These are phyloP conservation scores for Aleiodes leptofemur DNA, from an alignment of 2,888 invertebrate species.

Conservation along the genomic window DNA sequence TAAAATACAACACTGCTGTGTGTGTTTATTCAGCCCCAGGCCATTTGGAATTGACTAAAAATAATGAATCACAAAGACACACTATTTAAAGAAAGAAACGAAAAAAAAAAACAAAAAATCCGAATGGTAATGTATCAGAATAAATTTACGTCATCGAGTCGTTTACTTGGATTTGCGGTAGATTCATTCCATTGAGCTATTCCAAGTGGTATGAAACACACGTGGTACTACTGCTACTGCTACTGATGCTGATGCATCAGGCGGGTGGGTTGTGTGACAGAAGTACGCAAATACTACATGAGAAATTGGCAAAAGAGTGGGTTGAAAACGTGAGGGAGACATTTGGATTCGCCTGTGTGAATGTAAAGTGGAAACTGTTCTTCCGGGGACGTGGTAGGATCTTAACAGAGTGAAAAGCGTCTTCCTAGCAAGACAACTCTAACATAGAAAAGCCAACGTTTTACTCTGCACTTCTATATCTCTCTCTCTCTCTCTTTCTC, in stretches of 20 bases:
- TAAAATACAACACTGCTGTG: too few species aligned
- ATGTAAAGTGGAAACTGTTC: constrained; percentile 53
- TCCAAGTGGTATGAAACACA: constrained; percentile 7
- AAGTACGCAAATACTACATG: not conserved
- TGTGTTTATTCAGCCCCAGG: too few species aligned
- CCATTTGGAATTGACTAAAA: too few species aligned
- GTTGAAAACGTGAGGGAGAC: constrained; percentile 11
- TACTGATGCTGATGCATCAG: constrained; percentile 8
- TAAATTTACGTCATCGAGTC: not conserved
- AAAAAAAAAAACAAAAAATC: too few species aligned
- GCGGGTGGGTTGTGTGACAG: constrained; percentile 10
- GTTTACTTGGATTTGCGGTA: not conserved
- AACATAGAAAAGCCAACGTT: constrained; percentile 47
- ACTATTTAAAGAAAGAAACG: too few species aligned
- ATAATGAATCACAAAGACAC: too few species aligned
- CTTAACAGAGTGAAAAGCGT: constrained; percentile 50
- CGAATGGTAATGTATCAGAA: not conserved
- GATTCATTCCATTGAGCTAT: constrained; percentile 15
- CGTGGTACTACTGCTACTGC: not conserved
- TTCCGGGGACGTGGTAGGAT: constrained; percentile 51
- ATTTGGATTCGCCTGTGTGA: constrained; percentile 36
- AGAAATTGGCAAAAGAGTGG: too few species aligned
- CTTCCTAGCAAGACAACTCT: constrained; percentile 53
- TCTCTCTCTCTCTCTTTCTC: constrained; percentile 38
- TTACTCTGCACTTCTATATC: constrained; percentile 21